Evolutionary conservation across 2,888 invertebrate species (phyloP).

Genomic region (Exocentrus adspersus): DNA sequence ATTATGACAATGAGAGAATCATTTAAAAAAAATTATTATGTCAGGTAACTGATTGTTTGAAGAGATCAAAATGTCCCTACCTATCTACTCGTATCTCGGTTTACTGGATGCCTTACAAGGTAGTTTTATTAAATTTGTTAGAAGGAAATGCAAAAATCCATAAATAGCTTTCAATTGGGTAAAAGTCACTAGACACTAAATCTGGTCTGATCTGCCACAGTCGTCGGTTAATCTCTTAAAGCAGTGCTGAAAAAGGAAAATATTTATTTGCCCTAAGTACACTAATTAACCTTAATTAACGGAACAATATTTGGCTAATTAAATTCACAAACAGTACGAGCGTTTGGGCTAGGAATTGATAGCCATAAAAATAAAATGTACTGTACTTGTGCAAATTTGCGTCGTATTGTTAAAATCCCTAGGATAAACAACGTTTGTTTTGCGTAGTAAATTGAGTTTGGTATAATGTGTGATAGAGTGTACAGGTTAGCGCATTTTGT

Average conservation of each 20-base stretch:
- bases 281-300: conserved; percentile 21
- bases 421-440: conserved; percentile 8
- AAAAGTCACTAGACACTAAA: too few species aligned
- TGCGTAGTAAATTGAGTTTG: background rate
- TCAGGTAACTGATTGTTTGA: too few species aligned
- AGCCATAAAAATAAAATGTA: conserved; percentile 7
- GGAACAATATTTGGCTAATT: conserved; percentile 20
- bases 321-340: conserved; percentile 8
- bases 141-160: too few species aligned
- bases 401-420: conserved; percentile 7
- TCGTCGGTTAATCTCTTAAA: background rate
- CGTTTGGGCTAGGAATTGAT: background rate
- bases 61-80: too few species aligned
- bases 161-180: too few species aligned
- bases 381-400: conserved; percentile 13
- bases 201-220: too few species aligned
- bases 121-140: too few species aligned
- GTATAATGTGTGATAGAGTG: background rate
- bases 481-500: too few species aligned
- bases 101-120: too few species aligned
- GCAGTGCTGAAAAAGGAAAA: background rate
- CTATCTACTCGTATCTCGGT: too few species aligned
- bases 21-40: too few species aligned
- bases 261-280: background rate
- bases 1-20: too few species aligned